These are phyloP conservation scores for Xylocopa sonorina DNA, from an alignment of 1,140 invertebrate genomes.

Conservation along the genomic window DNA sequence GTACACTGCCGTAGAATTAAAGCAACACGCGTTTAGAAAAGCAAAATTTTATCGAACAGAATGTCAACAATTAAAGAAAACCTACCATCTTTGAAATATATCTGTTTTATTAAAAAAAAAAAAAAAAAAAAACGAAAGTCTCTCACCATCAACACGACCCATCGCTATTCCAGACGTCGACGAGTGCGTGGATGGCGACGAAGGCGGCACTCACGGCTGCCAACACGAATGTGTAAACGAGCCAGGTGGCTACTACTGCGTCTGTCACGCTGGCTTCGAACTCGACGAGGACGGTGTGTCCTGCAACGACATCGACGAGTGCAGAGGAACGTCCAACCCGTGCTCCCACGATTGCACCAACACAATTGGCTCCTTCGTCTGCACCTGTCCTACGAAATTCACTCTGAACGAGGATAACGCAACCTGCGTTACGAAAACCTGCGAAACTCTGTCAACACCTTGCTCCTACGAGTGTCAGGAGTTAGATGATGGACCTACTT, in stretches of 20 bases:
- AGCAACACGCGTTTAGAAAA: no score
- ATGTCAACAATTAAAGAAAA: no score
- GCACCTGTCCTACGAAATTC: slow-evolving; percentile 79
- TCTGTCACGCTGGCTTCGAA: slow-evolving; percentile 80
- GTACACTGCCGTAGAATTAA: no score
- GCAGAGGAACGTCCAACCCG: slow-evolving; percentile 63
- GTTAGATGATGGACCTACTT: slow-evolving; percentile 82
- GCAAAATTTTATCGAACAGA: no score
- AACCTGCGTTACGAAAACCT: slow-evolving; percentile 70
- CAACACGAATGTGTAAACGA: slow-evolving; percentile 87
- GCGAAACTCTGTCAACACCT: slow-evolving; percentile 67
- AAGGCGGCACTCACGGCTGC: slow-evolving; percentile 82
- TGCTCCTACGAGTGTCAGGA: slow-evolving; percentile 84
- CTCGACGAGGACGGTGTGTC: slow-evolving; percentile 77
- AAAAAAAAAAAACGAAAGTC: no score
- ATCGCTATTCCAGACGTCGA: slow-evolving; percentile 86
- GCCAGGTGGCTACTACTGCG: slow-evolving; percentile 88
- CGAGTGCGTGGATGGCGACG: slow-evolving; percentile 87
- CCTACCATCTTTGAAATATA: no score
- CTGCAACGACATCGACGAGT: slow-evolving; percentile 84
- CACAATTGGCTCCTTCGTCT: slow-evolving; percentile 79
- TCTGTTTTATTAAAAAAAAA: no score
- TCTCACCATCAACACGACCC: no score
- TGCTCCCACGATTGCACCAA: slow-evolving; percentile 80
- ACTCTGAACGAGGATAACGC: slow-evolving; percentile 68